Percentiles rank a stretch among this genome's conserved stretches.
Evolutionary conservation across 2,113 vertebrate species (phyloP).

Genomic region (Prolemur simus): DNA sequence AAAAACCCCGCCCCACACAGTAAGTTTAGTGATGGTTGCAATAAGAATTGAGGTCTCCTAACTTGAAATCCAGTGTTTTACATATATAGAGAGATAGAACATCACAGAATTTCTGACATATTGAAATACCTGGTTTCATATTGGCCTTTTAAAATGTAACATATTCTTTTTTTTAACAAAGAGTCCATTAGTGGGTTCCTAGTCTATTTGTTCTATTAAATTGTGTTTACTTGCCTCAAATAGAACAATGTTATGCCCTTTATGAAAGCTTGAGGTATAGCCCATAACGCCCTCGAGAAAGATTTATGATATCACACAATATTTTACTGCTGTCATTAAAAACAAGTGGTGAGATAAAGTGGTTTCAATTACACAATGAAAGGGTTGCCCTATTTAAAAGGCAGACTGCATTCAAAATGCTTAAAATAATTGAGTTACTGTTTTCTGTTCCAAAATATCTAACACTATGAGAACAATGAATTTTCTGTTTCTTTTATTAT

Average conservation of each 20-base stretch:
- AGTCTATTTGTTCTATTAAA: conserved; percentile 53
- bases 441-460: conserved; percentile 50
- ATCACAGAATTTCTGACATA: neutral
- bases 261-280: conserved; percentile 42
- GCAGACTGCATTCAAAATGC: conserved; percentile 43
- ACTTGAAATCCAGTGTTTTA: neutral
- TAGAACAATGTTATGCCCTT: conserved; percentile 44
- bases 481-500: conserved; percentile 33
- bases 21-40: neutral
- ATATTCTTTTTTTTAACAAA: conserved; percentile 25
- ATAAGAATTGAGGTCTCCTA: neutral
- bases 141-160: conserved; percentile 7
- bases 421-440: conserved; percentile 49
- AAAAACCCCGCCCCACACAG: neutral
- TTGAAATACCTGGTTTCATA: neutral
- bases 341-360: conserved; percentile 54
- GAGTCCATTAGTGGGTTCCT: neutral
- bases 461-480: conserved; percentile 7
- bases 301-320: conserved; percentile 32
- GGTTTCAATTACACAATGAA: conserved; percentile 54
- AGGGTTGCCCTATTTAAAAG: conserved; percentile 36
- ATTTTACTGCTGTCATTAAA: conserved; percentile 66
- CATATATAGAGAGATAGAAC: neutral
- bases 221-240: conserved; percentile 27
- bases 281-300: conserved; percentile 45